Base-by-base conservation (phyloP, 2,113 vertebrate species). In the Semnornis frantzii region DNA sequence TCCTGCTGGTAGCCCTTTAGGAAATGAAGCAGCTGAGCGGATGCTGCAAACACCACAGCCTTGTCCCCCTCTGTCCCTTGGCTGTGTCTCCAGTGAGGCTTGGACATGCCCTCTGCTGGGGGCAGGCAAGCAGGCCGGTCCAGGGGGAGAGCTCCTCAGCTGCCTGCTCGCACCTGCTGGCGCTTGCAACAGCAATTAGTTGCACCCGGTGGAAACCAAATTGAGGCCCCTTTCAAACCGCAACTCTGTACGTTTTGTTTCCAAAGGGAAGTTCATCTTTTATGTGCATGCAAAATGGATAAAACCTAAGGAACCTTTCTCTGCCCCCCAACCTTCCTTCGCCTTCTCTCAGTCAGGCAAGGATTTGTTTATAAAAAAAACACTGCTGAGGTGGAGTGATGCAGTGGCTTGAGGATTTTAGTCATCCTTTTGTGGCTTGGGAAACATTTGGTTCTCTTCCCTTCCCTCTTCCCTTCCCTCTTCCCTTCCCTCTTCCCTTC, bases 261-360 rank as follows among this genome's bases (percentile, higher is more conserved):
- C 93, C 91, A 96, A 92, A 95, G 91, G 89, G 87, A 93, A 95
- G 82, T 93, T 95, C 69, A 57, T 89, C 92, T 94, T 92, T 94
- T 93, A 89, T 95, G 94, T 93, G 92, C 91, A 93, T 97, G 91
- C 85, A 85, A 95, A 96, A 95, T 88, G 95, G 87, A 77, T 87
- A 92, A 93, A 94, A 92, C 72, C 76, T 79, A 52, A 92, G 89
- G 63, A 96, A 94, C 24, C 16, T 48, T 69, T 27, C 60, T 34
- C 6, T 39, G 30, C 8, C 9, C 2, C 9, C 6, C 6, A 8
- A 11, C 48, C 11, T 37, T 39, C 63, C n/a, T 65, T 42, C 6
- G 12, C 57, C 72, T 78, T 57, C 77, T 39, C 71, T 52, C 74
- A 55, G 77, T 30, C 74, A 74, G 89, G 52, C 60, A 2, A 60